Conservation (phyloP, 1,140 invertebrate species). For the Drosophila malerkotliana region DNA sequence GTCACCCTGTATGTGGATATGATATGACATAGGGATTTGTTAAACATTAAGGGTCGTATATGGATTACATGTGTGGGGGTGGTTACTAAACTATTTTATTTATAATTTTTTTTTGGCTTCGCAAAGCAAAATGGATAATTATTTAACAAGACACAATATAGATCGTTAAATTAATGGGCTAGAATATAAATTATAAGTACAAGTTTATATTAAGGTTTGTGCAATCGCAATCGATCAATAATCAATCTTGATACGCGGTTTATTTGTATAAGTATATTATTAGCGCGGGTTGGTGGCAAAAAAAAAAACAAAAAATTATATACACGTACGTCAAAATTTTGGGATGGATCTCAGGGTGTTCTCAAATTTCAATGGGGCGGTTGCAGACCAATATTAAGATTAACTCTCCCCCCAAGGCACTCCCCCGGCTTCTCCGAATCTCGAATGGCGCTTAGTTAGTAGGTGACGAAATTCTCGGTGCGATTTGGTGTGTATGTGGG, state of each 20-base stretch:
- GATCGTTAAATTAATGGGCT: slow-evolving; percentile 50
- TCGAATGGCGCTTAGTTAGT: slow-evolving; percentile 42
- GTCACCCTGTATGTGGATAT: slow-evolving; percentile 40
- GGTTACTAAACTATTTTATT: slow-evolving; percentile 35
- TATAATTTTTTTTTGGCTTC: slow-evolving; percentile 12
- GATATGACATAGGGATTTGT: slow-evolving; percentile 27
- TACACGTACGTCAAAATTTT: slow-evolving; percentile 82
- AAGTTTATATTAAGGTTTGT: slow-evolving; percentile 59
- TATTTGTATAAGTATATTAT: slow-evolving; percentile 59
- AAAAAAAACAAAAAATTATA: slow-evolving; percentile 77
- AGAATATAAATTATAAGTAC: slow-evolving; percentile 46
- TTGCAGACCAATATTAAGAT: neutral
- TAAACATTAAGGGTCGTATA: slow-evolving; percentile 33
- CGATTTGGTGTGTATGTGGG: slow-evolving; percentile 16
- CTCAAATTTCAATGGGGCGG: slow-evolving; percentile 7
- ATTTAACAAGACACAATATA: slow-evolving; percentile 43
- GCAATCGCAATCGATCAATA: slow-evolving; percentile 61
- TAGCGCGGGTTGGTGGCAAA: slow-evolving; percentile 28
- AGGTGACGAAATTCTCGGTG: slow-evolving; percentile 34
- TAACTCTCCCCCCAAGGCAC: slow-evolving; percentile 2
- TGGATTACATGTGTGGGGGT: slow-evolving; percentile 17
- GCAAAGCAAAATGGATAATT: slow-evolving; percentile 36
- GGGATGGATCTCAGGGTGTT: slow-evolving; percentile 25
- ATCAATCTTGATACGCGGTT: slow-evolving; percentile 40
- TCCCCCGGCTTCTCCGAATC: slow-evolving; percentile 23